These are phyloP conservation scores for Aleiodes testaceus DNA, from an alignment of 2,888 invertebrate species.

Conservation along the genomic window DNA sequence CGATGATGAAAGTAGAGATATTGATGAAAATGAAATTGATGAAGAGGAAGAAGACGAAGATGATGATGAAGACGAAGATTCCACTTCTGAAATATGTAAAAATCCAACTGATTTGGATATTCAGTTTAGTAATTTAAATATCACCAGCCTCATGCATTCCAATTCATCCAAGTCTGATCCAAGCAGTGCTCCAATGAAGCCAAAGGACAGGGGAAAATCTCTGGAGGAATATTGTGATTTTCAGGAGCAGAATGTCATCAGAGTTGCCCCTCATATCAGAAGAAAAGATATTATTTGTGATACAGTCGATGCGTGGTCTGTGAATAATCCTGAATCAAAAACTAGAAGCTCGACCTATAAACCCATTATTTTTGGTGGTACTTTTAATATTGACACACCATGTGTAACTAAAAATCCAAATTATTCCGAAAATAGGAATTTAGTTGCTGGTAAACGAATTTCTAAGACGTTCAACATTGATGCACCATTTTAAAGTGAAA, in stretches of 20 bases:
- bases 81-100: slow-evolving; percentile 10
- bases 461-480: slow-evolving; percentile 76
- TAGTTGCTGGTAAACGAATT: slow-evolving; percentile 52
- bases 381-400: slow-evolving; percentile 89
- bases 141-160: slow-evolving; percentile 56
- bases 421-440: slow-evolving; percentile 29
- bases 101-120: slow-evolving; percentile 67
- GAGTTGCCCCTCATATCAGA: slow-evolving; percentile 69
- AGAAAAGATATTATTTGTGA: slow-evolving; percentile 76
- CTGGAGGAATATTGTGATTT: slow-evolving; percentile 67
- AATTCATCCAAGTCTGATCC: slow-evolving; percentile 48
- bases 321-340: slow-evolving; percentile 50
- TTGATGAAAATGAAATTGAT: slow-evolving; percentile 24
- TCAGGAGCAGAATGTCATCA: slow-evolving; percentile 67
- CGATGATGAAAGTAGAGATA: slow-evolving; percentile 16
- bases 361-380: slow-evolving; percentile 87
- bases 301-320: slow-evolving; percentile 79
- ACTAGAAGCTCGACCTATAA: slow-evolving; percentile 71
- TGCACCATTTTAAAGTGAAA: slow-evolving; percentile 67
- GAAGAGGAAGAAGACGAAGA: slow-evolving; percentile 42
- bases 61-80: slow-evolving; percentile 11
- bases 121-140: slow-evolving; percentile 62
- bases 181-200: slow-evolving; percentile 24
- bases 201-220: slow-evolving; percentile 55
- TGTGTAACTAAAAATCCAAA: slow-evolving; percentile 58